phyloP scores from a whole-genome alignment of 2,113 vertebrate species.

The Oxyura jamaicensis region DNA sequence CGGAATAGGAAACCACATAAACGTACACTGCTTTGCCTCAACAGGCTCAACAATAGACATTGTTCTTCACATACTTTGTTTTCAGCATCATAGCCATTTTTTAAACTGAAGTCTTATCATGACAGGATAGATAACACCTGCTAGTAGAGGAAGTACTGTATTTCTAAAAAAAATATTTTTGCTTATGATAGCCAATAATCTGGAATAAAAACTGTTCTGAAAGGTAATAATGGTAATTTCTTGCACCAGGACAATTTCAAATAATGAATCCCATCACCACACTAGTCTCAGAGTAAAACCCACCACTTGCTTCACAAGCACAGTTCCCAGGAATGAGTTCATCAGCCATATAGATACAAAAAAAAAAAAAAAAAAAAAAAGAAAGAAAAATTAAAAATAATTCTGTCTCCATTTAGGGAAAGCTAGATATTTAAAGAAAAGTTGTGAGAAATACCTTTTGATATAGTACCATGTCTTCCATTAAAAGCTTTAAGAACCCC shows the following conservation, averaged over 20 bases:
- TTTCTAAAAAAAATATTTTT: background rate
- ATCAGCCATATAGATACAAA: background rate
- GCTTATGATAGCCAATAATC: fast-evolving
- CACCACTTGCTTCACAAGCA: background rate
- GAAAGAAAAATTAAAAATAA: background rate
- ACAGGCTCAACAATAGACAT: background rate
- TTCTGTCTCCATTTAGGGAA: background rate
- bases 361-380: too few species aligned
- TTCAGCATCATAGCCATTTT: background rate
- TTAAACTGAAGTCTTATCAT: background rate
- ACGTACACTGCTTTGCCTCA: background rate
- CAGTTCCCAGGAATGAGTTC: background rate
- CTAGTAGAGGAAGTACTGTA: background rate
- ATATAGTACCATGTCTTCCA: background rate
- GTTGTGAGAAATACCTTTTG: background rate
- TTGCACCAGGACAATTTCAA: background rate
- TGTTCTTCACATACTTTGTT: background rate
- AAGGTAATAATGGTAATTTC: background rate
- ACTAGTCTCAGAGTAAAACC: background rate
- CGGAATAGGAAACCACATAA: background rate
- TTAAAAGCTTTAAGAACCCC: background rate
- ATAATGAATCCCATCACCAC: background rate
- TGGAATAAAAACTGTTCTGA: background rate
- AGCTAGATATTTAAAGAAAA: background rate
- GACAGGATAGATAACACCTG: fast-evolving